A percentile compares a stretch with the other conserved stretches of the same genome.
phyloP scores from a whole-genome alignment of 2,888 invertebrate species.

The Agapostemon virescens region DNA sequence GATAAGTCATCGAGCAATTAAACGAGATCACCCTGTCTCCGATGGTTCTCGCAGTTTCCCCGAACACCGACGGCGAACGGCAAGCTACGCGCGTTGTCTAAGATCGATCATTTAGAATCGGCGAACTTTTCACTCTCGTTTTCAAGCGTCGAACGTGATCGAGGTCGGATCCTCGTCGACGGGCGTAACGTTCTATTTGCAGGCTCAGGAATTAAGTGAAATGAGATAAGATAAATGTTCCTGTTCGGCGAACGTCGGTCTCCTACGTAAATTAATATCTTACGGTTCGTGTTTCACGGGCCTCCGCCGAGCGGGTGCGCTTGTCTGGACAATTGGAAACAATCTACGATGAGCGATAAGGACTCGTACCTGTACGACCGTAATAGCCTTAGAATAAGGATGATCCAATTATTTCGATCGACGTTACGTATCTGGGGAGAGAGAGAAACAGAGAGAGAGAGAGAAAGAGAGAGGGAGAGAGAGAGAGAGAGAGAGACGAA shows the following conservation, averaged over 20 bases:
- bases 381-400: constrained; percentile 56
- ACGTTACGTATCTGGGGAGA: constrained; percentile 45
- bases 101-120: not conserved
- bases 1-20: not conserved
- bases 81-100: not conserved
- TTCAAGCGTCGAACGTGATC: constrained; percentile 11
- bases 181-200: constrained; percentile 39
- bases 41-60: not conserved
- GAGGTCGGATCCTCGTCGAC: constrained; percentile 12
- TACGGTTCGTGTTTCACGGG: constrained; percentile 30
- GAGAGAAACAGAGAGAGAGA: not conserved
- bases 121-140: not conserved
- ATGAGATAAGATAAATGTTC: constrained; percentile 49
- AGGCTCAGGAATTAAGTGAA: constrained; percentile 39
- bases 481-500: constrained; percentile 3
- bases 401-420: constrained; percentile 64
- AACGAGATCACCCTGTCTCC: not conserved
- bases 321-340: constrained; percentile 57
- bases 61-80: not conserved
- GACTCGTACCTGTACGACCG: constrained; percentile 34
- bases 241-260: constrained; percentile 21
- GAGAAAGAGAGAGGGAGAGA: not conserved
- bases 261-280: constrained; percentile 51
- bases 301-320: constrained; percentile 20
- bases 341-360: constrained; percentile 59